Evolutionary conservation across 1,140 invertebrate genomes (phyloP).

Genomic region (Goniozus legneri): DNA sequence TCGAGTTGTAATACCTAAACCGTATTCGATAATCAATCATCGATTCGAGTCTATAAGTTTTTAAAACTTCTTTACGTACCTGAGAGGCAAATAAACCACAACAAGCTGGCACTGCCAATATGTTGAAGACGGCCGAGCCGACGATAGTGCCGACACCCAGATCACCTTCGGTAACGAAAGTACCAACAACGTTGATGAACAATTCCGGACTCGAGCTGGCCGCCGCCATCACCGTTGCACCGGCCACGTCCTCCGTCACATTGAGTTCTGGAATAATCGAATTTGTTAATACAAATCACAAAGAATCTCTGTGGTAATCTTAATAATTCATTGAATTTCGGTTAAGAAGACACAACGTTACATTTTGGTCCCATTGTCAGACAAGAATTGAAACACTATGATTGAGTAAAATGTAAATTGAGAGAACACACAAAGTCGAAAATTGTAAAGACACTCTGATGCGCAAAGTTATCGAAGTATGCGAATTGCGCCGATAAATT

Average conservation of each 20-base stretch:
- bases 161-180: slow-evolving; percentile 61
- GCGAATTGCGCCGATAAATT: too few relatives aligned
- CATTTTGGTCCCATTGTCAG: too few relatives aligned
- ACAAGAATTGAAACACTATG: too few relatives aligned
- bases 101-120: slow-evolving; percentile 65
- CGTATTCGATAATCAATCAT: neutral
- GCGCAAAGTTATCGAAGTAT: too few relatives aligned
- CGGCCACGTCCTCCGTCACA: slow-evolving; percentile 62
- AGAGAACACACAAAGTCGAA: too few relatives aligned
- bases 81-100: slow-evolving; percentile 62
- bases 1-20: slow-evolving; percentile 59
- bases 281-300: neutral
- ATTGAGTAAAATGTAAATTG: too few relatives aligned
- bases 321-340: too few relatives aligned
- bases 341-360: too few relatives aligned
- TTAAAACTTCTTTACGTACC: slow-evolving; percentile 39
- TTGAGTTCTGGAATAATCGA: slow-evolving; percentile 37
- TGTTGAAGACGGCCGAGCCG: slow-evolving; percentile 69
- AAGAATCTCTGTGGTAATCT: neutral
- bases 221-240: slow-evolving; percentile 65
- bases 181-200: slow-evolving; percentile 57
- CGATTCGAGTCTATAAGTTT: too few relatives aligned
- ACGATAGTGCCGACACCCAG: slow-evolving; percentile 66
- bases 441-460: too few relatives aligned
- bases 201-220: slow-evolving; percentile 64